Evolutionary conservation across 1,140 invertebrate genomes (phyloP).

Genomic region (Trachymyrmex cornetzi): DNA sequence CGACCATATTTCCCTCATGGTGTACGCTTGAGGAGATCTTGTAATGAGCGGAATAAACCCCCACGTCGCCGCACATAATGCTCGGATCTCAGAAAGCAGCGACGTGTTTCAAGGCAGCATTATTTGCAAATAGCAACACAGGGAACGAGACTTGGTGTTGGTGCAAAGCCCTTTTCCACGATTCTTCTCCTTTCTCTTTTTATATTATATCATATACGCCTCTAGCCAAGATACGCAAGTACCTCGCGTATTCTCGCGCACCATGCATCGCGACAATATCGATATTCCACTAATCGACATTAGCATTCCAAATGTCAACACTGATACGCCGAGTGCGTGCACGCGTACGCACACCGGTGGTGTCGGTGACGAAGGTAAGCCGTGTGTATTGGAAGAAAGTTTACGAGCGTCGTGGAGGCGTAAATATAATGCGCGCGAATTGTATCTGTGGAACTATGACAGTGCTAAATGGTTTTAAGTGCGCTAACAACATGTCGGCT

Average conservation of each 20-base stretch:
- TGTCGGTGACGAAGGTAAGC: conserved; percentile 30
- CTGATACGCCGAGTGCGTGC: conserved; percentile 41
- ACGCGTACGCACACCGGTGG: neutral
- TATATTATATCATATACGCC: conserved; percentile 12
- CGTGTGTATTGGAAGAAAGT: conserved; percentile 69
- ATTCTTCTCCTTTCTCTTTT: conserved; percentile 35
- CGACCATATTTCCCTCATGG: conserved; percentile 15
- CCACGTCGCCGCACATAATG: conserved; percentile 25
- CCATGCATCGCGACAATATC: conserved; percentile 64
- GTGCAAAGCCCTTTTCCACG: neutral
- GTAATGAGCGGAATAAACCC: conserved; percentile 49
- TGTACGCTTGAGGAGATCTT: conserved; percentile 47
- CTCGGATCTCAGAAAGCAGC: conserved; percentile 46
- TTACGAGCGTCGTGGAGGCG: conserved; percentile 58
- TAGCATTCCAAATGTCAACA: conserved; percentile 79
- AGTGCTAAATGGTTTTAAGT: conserved; percentile 74
- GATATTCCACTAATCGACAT: conserved; percentile 73
- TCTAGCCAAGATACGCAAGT: conserved; percentile 37
- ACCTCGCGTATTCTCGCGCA: conserved; percentile 13
- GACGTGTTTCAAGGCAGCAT: conserved; percentile 31
- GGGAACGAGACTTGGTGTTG: conserved; percentile 2
- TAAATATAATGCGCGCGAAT: conserved; percentile 43
- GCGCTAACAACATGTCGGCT: conserved; percentile 62
- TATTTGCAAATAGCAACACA: conserved; percentile 36
- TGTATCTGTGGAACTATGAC: conserved; percentile 56